Evolutionary conservation across 2,797 vertebrate genomes (phyloP).

Genomic region (Ciconia nigra): DNA sequence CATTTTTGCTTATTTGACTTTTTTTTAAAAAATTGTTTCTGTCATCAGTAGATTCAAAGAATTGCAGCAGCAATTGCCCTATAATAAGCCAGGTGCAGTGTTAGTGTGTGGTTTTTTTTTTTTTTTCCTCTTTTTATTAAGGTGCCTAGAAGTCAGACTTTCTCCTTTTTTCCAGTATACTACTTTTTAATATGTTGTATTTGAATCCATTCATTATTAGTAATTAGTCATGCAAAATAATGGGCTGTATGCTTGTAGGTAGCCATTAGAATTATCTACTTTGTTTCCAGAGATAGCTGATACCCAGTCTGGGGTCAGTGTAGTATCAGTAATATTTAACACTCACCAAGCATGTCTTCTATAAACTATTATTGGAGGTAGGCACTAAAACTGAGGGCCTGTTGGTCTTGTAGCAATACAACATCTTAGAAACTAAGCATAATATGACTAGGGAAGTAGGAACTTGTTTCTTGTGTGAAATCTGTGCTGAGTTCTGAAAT

Average conservation of each 20-base stretch:
- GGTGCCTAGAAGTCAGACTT: not conserved
- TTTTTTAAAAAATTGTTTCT: not conserved
- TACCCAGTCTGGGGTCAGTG: not conserved
- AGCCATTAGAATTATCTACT: not conserved
- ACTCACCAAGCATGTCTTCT: not conserved
- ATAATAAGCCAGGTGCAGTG: conserved; percentile 39
- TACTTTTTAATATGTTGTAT: not conserved
- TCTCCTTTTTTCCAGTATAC: not conserved
- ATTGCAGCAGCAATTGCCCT: not conserved
- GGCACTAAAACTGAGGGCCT: not conserved
- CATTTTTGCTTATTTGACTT: conserved; percentile 11
- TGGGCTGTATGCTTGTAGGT: not conserved
- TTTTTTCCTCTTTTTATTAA: not conserved
- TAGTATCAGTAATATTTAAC: not conserved
- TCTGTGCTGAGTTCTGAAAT: not conserved
- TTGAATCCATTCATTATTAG: not conserved
- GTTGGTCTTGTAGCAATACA: not conserved
- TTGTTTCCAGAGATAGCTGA: not conserved
- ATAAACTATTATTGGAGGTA: not conserved
- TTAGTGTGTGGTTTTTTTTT: not conserved
- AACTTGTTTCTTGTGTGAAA: not conserved
- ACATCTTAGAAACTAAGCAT: not conserved
- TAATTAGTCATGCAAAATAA: not conserved
- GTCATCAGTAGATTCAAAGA: conserved; percentile 36
- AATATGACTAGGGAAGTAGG: not conserved